Evolutionary conservation across 2,797 vertebrate species (phyloP), one percentile per base, ranked within the genome.

Genomic region (Erithacus rubecula): DNA sequence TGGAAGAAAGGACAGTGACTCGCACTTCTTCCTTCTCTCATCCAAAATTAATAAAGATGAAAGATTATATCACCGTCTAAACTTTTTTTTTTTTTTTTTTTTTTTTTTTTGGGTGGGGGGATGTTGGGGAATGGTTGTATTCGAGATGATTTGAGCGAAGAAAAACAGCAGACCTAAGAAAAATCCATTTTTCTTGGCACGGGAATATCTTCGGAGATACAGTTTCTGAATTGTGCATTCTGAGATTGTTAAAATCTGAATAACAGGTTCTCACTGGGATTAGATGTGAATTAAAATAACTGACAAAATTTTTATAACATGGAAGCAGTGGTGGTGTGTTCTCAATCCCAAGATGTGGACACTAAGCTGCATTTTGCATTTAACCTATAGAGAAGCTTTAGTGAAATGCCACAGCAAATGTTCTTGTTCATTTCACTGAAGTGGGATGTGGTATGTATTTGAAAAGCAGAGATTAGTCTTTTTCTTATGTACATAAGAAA

Each of bases 91-190:
- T 64, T 34, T 37, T 24, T 5, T 30, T 63, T 18, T 34, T 23
- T 21, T 55, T 64, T 64, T 43, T 46, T 19, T 5, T 36, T 77
- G 11, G 43, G 43, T 29, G 32, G 5, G 13, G 4, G 2, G 21
- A 22, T 17, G 6, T 2, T 15, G 17, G 4, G 2, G 15, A 15
- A 41, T 26, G 4, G 5, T 0, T 91, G 10, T 34, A 11, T 89
- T 52, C 76, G 46, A 78, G 41, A 7, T 59, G 18, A 16, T 62
- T 68, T 89, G 43, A 78, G 43, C 21, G 71, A 84, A 62, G 32
- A 43, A n/a, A n/a, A 91, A 30, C 15, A 30, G 34, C 72, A 86
- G 34, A 87, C 15, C 36, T 71, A 68, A 79, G 43, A 46, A 88
- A 78, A 83, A 76, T 16, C 32, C 26, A 5, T 86, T 87, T 76